These are phyloP conservation scores for Diaprepes abbreviatus DNA, from an alignment of 2,888 invertebrate species.

Conservation along the genomic window DNA sequence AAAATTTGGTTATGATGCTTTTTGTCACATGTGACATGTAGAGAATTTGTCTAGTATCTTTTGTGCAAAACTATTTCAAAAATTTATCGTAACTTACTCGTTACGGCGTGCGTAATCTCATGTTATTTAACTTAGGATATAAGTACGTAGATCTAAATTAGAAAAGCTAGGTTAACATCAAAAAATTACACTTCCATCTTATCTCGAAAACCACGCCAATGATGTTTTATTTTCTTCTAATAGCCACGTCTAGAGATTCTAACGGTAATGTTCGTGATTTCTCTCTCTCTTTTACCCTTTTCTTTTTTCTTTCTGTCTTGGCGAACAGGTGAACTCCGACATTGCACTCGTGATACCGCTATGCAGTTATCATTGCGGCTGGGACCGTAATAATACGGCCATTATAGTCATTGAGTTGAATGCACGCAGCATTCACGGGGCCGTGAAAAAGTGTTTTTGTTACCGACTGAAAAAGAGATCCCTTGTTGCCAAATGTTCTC, in stretches of 20 bases:
- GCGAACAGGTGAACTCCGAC: constrained; percentile 6
- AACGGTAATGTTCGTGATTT: constrained; percentile 12
- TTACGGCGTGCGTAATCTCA: no score
- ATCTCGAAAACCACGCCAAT: neutral
- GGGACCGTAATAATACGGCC: constrained; percentile 10
- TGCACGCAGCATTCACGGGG: constrained; percentile 7
- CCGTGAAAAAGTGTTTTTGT: neutral
- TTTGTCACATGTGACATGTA: no score
- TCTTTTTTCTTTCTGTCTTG: neutral
- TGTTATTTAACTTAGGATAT: no score
- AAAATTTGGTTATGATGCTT: no score
- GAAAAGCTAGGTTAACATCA: no score
- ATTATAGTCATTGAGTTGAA: constrained; percentile 21
- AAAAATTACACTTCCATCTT: no score
- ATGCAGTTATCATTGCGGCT: constrained; percentile 24
- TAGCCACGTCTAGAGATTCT: constrained; percentile 8
- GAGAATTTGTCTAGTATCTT: no score
- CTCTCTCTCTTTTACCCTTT: neutral
- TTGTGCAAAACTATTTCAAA: no score
- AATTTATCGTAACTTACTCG: no score
- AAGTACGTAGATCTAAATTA: no score
- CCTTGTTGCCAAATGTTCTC: neutral
- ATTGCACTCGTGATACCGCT: constrained; percentile 13
- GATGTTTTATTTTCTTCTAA: neutral
- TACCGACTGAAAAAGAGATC: neutral